Base-by-base conservation (phyloP, 2,113 vertebrate genomes). In the Nycticebus coucang region DNA sequence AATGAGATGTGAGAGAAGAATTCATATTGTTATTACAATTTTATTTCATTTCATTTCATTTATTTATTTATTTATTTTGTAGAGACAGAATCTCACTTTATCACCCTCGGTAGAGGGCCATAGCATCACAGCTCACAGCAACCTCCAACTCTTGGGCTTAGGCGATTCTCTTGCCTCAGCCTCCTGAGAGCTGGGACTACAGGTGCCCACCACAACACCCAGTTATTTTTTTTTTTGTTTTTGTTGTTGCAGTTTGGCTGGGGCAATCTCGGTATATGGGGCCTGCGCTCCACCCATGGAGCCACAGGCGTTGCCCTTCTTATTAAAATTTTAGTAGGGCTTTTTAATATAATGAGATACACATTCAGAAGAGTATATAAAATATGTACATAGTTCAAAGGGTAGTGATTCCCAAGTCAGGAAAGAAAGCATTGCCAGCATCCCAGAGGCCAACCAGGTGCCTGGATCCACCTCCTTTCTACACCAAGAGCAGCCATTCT, bases 1-100 rank as follows among this genome's bases (percentile, higher is more conserved):
- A 90, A 59, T 59, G 88, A 82, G 64, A 28, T 94, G 87, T 92
- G 74, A 71, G 45, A 82, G 50, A 75, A 87, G 22, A 87, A 66
- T 87, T 75, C 14, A 81, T 84, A 33, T 59, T 92, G 81, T 60
- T 60, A 92, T 57, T 66, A 24, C 87, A 81, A 60, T 94, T 88
- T 96, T 60, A 79, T 50, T 50, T 50, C 9, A 50, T 50, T 50
- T 50, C 9, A 50, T 50, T 50, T 45, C 8, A n/a, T n/a, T 41
- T 41, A 41, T 41, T 41, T 41, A 41, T 41, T 41, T 41, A 41
- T 41, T 41, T 41, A 41, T 41, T 50, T 50, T 9, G 45, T 50
- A 50, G 45, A 50, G 45, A 50, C 45, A 50, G 45, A 50, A 10
- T 50, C 45, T 50, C 45, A 50, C 10, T 50, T 50, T 50, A 50